Conservation (phyloP, 2,888 invertebrate species). For the Tetragnatha montana region DNA sequence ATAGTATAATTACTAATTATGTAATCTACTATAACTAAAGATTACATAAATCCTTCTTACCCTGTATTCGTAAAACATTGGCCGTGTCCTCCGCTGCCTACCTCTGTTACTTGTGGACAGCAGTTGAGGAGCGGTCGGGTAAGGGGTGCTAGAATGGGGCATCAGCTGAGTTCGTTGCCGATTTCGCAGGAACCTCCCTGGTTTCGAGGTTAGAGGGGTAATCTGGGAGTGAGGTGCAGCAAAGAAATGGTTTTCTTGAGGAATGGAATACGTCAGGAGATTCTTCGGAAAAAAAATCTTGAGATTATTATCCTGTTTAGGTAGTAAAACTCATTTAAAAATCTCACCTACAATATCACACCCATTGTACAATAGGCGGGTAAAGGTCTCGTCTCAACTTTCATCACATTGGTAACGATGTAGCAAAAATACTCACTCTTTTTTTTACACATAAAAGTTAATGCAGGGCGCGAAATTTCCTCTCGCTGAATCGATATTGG, state of each 20-base stretch:
- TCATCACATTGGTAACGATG: too few species aligned
- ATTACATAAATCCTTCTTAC: slow-evolving; percentile 19
- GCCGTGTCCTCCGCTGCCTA: slow-evolving; percentile 13
- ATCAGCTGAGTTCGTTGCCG: slow-evolving; percentile 5
- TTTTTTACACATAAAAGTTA: too few species aligned
- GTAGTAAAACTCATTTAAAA: too few species aligned
- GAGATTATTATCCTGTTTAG: too few species aligned
- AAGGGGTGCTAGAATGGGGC: not conserved
- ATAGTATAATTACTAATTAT: not conserved
- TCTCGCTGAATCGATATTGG: too few species aligned
- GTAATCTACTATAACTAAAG: not conserved
- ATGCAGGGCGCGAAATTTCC: too few species aligned
- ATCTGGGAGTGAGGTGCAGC: not conserved
- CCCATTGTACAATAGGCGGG: too few species aligned
- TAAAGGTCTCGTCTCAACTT: too few species aligned
- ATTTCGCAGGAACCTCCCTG: not conserved
- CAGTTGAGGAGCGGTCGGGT: slow-evolving; percentile 18
- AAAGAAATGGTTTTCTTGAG: slow-evolving; percentile 4
- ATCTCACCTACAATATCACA: too few species aligned
- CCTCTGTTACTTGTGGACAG: not conserved
- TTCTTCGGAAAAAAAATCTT: not conserved
- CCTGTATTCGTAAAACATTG: slow-evolving; percentile 15
- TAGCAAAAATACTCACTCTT: too few species aligned
- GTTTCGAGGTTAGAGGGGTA: not conserved
- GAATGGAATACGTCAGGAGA: slow-evolving; percentile 5